A percentile compares a stretch with the other conserved stretches of the same genome.
phyloP scores from a whole-genome alignment of 64 coral and sea anemone species.

The Platygyra sinensis region DNA sequence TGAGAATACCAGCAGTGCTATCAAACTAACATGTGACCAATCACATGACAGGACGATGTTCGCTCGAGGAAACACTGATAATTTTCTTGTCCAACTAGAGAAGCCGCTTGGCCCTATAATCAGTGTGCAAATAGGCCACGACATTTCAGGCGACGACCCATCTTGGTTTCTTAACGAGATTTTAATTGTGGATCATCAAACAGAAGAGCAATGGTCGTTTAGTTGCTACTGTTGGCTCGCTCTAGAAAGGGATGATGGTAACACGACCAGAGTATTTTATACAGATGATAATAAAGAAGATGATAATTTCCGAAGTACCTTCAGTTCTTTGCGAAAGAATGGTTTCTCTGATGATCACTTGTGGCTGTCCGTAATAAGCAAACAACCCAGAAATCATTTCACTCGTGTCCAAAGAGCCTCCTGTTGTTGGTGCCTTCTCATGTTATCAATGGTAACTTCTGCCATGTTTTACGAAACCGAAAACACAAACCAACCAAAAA shows the following conservation, averaged over 20 bases:
- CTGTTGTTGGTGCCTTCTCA: constrained; percentile 19
- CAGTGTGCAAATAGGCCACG: constrained; percentile 57
- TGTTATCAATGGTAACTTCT: constrained; percentile 37
- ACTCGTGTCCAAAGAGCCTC: constrained; percentile 48
- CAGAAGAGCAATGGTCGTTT: constrained; percentile 32
- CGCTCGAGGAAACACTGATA: constrained; percentile 53
- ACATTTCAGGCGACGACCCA: constrained; percentile 60
- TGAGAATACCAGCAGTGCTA: neutral
- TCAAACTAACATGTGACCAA: constrained; percentile 4
- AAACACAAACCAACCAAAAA: neutral
- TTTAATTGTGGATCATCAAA: neutral
- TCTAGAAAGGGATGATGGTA: constrained; percentile 38
- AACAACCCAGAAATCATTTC: constrained; percentile 30
- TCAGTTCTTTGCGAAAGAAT: constrained; percentile 13
- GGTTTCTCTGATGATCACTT: constrained; percentile 25
- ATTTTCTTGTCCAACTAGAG: constrained; percentile 42
- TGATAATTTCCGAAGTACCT: constrained; percentile 24
- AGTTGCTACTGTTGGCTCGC: constrained; percentile 64
- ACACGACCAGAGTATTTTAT: neutral
- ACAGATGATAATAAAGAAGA: neutral
- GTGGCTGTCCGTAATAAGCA: constrained; percentile 28
- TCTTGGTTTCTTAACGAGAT: constrained; percentile 53
- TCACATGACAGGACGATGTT: neutral
- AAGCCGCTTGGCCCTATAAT: constrained; percentile 36
- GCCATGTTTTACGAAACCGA: constrained; percentile 47